These are phyloP conservation scores for Bubo scandiacus DNA, from an alignment of 2,113 vertebrate genomes.

Conservation along the genomic window DNA sequence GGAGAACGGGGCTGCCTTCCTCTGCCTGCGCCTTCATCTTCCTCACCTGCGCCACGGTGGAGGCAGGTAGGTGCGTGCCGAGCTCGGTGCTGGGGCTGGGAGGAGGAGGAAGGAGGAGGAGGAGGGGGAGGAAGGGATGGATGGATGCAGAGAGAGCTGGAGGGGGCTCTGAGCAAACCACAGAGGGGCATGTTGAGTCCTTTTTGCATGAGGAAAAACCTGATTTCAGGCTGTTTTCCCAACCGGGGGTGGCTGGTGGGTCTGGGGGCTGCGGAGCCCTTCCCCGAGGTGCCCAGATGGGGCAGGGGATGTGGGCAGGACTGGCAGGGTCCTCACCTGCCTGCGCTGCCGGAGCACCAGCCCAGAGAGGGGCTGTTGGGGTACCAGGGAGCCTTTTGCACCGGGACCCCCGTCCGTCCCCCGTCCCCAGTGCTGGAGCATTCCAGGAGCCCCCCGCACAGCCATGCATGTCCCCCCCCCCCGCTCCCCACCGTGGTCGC, in stretches of 20 bases:
- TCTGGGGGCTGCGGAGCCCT: neutral
- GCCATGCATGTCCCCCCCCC: neutral
- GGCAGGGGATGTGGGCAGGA: accelerated
- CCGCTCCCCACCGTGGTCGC: accelerated
- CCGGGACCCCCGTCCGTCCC: accelerated
- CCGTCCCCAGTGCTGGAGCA: neutral
- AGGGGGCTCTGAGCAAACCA: neutral
- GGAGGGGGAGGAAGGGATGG: neutral
- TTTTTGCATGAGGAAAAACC: neutral
- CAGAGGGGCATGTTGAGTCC: neutral
- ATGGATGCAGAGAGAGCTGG: neutral
- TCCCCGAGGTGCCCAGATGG: neutral
- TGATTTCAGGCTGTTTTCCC: neutral
- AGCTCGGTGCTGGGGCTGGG: neutral
- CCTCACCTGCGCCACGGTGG: neutral
- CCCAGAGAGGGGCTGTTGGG: accelerated
- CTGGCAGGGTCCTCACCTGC: neutral
- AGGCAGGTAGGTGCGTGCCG: conserved; percentile 28
- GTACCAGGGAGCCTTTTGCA: neutral
- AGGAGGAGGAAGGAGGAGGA: neutral
- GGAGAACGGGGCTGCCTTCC: neutral
- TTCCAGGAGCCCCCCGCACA: accelerated
- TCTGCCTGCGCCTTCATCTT: neutral
- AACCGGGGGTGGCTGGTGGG: neutral
- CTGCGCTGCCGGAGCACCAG: neutral